phyloP scores from a whole-genome alignment of 2,797 vertebrate genomes.

The Hoplostethus atlanticus region DNA sequence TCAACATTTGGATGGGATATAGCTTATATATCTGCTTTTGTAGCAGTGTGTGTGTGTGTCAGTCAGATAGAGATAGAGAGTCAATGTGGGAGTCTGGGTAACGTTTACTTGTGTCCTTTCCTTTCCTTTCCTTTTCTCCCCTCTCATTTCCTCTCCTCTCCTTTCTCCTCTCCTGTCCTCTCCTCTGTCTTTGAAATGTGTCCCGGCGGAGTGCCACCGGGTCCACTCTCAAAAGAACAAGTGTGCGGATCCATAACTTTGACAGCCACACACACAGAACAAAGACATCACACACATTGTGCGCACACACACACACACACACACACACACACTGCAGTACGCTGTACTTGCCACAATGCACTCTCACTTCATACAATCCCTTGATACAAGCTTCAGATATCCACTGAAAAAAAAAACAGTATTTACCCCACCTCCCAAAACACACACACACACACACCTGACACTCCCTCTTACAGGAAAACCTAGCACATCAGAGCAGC shows the following conservation, averaged over 20 bases:
- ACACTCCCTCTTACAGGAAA: slow-evolving; percentile 38
- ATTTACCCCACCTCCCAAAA: slow-evolving; percentile 27
- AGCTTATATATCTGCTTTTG: no score
- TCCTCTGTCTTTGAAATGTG: slow-evolving; percentile 35
- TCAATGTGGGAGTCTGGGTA: no score
- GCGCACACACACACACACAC: slow-evolving; percentile 1
- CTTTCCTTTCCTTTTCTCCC: not conserved
- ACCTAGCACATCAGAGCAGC: slow-evolving; percentile 25
- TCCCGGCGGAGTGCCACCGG: slow-evolving; percentile 54
- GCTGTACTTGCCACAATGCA: slow-evolving; percentile 47
- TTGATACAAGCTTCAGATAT: slow-evolving; percentile 40
- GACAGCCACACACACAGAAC: slow-evolving; percentile 50
- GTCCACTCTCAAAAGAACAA: slow-evolving; percentile 68
- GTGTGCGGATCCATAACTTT: slow-evolving; percentile 65
- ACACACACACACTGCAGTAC: not conserved
- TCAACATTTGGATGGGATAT: no score
- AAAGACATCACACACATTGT: slow-evolving; percentile 33
- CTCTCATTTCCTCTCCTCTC: not conserved
- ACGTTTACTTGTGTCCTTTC: not conserved
- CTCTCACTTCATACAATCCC: slow-evolving; percentile 55
- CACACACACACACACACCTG: slow-evolving; percentile 34
- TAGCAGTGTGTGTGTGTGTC: not conserved
- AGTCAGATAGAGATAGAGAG: slow-evolving; percentile 14
- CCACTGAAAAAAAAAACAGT: slow-evolving; percentile 12
- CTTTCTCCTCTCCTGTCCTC: not conserved